These are phyloP conservation scores for Odontomachus brunneus DNA, from an alignment of 1,140 invertebrate species.

Conservation along the genomic window DNA sequence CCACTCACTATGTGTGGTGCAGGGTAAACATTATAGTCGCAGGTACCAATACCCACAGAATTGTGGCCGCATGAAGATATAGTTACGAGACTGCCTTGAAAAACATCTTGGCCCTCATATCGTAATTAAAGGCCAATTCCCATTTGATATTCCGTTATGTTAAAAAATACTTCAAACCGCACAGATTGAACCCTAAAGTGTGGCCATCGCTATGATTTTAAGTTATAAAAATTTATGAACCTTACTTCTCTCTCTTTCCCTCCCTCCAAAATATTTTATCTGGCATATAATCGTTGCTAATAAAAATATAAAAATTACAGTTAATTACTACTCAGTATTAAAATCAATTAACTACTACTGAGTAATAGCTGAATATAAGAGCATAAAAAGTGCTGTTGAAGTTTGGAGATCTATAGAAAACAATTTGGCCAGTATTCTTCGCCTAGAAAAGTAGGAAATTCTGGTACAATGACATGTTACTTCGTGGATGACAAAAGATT, in stretches of 20 bases:
- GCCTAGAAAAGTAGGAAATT: slow-evolving; percentile 70
- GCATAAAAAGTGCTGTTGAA: background rate
- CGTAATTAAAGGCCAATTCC: slow-evolving; percentile 15
- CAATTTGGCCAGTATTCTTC: slow-evolving; percentile 26
- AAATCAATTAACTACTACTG: background rate
- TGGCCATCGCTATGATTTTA: background rate
- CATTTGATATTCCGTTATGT: background rate
- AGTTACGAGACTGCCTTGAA: background rate
- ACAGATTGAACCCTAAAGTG: no score
- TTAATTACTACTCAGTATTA: no score
- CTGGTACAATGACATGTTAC: slow-evolving; percentile 32
- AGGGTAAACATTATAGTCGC: slow-evolving; percentile 44
- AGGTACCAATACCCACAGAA: slow-evolving; percentile 4
- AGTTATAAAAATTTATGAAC: background rate
- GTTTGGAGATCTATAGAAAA: background rate
- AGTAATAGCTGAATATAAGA: slow-evolving; percentile 7
- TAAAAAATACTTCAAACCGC: no score
- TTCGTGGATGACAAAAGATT: background rate
- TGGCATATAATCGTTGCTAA: background rate
- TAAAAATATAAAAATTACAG: slow-evolving; percentile 9
- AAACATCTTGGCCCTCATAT: slow-evolving; percentile 13
- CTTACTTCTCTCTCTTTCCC: no score
- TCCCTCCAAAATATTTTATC: background rate
- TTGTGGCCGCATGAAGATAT: slow-evolving; percentile 4
- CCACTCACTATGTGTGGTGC: background rate